Evolutionary conservation across 2,113 vertebrate species (phyloP).

Genomic region (Mirounga angustirostris): DNA sequence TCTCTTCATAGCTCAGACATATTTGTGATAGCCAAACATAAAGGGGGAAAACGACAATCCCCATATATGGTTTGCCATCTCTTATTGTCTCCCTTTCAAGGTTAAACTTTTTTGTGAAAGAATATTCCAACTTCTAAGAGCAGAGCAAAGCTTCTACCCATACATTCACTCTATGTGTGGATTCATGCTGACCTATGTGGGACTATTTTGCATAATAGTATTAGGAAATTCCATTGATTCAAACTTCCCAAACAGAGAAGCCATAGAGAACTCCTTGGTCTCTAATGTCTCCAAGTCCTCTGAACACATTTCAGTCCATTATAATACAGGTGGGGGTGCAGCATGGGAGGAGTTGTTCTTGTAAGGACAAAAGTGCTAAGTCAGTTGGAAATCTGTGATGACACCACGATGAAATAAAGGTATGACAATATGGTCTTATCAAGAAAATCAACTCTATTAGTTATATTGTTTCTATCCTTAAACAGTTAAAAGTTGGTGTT

Average conservation of each 20-base stretch:
- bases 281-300: not conserved
- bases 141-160: not conserved
- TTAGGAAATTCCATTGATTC: not conserved
- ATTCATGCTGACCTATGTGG: not conserved
- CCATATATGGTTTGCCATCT: not conserved
- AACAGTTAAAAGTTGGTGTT: slow-evolving; percentile 6
- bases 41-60: slow-evolving; percentile 47
- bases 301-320: not conserved
- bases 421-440: not conserved
- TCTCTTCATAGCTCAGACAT: slow-evolving; percentile 73
- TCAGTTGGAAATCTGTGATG: not conserved
- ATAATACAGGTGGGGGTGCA: not conserved
- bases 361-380: not conserved
- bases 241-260: not conserved
- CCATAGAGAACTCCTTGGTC: not conserved
- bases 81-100: slow-evolving; percentile 37
- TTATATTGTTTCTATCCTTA: not conserved
- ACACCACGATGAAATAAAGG: not conserved
- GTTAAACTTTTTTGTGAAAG: slow-evolving; percentile 8
- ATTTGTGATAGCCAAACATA: slow-evolving; percentile 67
- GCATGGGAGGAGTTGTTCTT: not conserved
- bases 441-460: not conserved
- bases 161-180: not conserved
- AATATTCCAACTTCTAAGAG: slow-evolving; percentile 36
- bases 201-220: not conserved